Evolutionary conservation across 2,888 invertebrate genomes (phyloP), one percentile per base, ranked within the genome.

Genomic region (Caenorhabditis japonica): DNA sequence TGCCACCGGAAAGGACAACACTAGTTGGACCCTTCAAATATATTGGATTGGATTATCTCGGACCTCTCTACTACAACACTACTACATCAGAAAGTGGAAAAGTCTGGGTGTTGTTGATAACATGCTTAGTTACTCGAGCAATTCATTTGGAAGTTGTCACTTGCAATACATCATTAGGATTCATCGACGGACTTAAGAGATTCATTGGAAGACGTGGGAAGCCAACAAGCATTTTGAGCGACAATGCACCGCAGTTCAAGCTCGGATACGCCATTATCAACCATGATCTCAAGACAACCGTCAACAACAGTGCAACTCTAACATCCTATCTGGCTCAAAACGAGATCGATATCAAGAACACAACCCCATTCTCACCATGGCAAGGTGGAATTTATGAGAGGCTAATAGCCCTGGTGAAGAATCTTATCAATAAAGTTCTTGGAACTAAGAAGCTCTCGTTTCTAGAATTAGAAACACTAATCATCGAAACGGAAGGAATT

Each of bases 1-100:
- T 52, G 13, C 52, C 52, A 7, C 4, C 21, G 15, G 4, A 2
- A 21, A 21, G 52, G 10, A 52, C 52, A 8, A n/a, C 21, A 2
- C 60, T 77, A 8, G 62, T 68, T 2, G 39, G 70, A 4, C 84
- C 88, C 4, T 89, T 88, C 74, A 41, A 75, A 1, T 64, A 83
- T 43, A 59, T 76, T 27, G 88, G 87, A 13, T 49, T 88, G 1
- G 88, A 88, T 47, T 86, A 88, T 30, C 83, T 86, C 4, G 89
- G 89, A 0, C 88, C 89, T 0, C 44, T 89, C 4, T 87, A 85
- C 61, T 88, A 88, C 0, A 89, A 88, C 80, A 87, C 88, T 1
- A 78, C 87, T 0, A n/a, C n/a, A n/a, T n/a, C n/a, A n/a, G n/a
- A n/a, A n/a, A n/a, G n/a, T n/a, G n/a, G n/a, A n/a, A n/a, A n/a